Evolutionary conservation across 2,797 vertebrate species (phyloP).

Genomic region (Hippoglossus hippoglossus): DNA sequence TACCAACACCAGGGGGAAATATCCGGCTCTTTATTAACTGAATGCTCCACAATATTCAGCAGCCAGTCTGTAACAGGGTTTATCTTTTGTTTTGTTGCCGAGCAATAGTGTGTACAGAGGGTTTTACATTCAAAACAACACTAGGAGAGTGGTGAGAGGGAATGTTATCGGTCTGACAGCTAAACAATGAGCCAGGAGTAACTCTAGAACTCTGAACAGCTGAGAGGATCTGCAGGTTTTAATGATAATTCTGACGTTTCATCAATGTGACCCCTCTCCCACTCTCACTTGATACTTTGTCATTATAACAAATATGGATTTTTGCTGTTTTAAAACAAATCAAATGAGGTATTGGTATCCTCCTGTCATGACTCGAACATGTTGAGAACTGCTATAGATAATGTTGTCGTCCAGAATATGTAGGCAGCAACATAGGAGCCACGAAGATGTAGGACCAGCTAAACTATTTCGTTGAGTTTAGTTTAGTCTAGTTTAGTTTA

Average conservation of each 20-base stretch:
- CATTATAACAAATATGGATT: not conserved
- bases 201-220: not conserved
- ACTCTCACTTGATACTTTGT: not conserved
- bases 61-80: not conserved
- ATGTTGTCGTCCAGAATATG: no score
- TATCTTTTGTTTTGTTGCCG: not conserved
- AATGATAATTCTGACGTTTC: not conserved
- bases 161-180: not conserved
- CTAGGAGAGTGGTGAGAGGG: not conserved
- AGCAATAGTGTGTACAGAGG: not conserved
- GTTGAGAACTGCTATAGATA: no score
- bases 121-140: conserved; percentile 7
- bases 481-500: no score
- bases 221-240: not conserved
- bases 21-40: not conserved
- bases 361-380: no score
- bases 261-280: not conserved
- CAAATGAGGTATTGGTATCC: no score
- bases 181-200: not conserved
- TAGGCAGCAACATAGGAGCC: no score
- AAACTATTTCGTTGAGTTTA: no score
- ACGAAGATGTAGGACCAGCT: no score
- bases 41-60: not conserved
- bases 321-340: not conserved
- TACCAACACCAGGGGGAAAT: not conserved